A percentile compares a stretch with the other conserved stretches of the same genome.
Evolutionary conservation across 92 coral and sea anemone species (phyloP).

Genomic region (Palythoa heliodiscus): DNA sequence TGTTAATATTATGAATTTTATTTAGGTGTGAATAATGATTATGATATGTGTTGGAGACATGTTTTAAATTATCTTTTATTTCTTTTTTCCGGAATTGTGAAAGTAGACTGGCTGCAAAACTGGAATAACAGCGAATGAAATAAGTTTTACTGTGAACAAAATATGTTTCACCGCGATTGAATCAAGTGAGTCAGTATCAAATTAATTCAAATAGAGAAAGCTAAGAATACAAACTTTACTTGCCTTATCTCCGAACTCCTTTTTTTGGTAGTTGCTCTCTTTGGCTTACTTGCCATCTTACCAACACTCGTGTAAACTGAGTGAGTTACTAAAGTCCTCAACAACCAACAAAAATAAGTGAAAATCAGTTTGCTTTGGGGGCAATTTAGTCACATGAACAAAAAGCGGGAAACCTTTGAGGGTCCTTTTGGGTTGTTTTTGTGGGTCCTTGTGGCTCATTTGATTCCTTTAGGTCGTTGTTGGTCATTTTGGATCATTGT

Average conservation of each 20-base stretch:
- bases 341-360: background rate
- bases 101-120: too few species aligned
- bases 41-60: too few species aligned
- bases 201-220: background rate
- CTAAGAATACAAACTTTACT: background rate
- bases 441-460: background rate
- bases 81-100: too few species aligned
- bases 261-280: background rate
- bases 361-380: background rate
- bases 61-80: too few species aligned
- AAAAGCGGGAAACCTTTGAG: background rate
- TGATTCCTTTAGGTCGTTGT: background rate
- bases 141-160: background rate
- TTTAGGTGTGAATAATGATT: too few species aligned
- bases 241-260: background rate
- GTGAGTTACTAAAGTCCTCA: background rate
- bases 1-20: too few species aligned
- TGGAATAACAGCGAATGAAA: too few species aligned
- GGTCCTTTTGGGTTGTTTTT: background rate
- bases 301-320: background rate
- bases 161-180: background rate
- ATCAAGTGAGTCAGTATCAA: background rate
- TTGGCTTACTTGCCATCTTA: background rate
- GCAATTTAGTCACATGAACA: background rate
- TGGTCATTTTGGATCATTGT: background rate